A percentile compares a stretch with the other conserved stretches of the same genome.
These are phyloP conservation scores for Notarius lentiginosus DNA, from an alignment of 2,113 vertebrate species.

Conservation along the genomic window DNA sequence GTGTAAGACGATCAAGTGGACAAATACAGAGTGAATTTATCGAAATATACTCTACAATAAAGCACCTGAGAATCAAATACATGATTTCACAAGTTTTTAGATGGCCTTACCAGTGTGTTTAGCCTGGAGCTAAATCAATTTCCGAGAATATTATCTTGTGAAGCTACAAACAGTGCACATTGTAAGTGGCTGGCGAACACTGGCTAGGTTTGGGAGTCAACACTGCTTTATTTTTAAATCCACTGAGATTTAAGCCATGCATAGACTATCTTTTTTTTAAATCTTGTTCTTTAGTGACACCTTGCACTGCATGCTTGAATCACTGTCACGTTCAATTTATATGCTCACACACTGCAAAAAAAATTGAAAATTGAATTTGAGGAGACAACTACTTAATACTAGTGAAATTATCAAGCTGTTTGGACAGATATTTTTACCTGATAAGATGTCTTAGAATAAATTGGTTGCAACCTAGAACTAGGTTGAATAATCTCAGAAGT, in stretches of 20 bases:
- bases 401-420: too few relatives aligned
- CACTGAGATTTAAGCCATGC: neutral
- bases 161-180: neutral
- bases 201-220: neutral
- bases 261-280: neutral
- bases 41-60: neutral
- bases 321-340: neutral
- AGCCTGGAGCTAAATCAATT: neutral
- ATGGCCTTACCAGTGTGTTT: neutral
- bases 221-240: neutral
- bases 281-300: neutral
- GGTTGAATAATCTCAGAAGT: too few relatives aligned
- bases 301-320: neutral
- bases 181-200: neutral
- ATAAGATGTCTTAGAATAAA: too few relatives aligned
- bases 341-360: too few relatives aligned
- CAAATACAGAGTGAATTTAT: neutral
- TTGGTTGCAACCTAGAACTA: too few relatives aligned
- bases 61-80: neutral
- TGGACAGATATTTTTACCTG: too few relatives aligned
- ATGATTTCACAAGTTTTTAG: neutral
- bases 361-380: too few relatives aligned
- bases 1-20: neutral
- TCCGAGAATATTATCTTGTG: neutral
- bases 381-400: too few relatives aligned